phyloP scores from a whole-genome alignment of 1,140 invertebrate genomes.

The Neodiprion virginianus region DNA sequence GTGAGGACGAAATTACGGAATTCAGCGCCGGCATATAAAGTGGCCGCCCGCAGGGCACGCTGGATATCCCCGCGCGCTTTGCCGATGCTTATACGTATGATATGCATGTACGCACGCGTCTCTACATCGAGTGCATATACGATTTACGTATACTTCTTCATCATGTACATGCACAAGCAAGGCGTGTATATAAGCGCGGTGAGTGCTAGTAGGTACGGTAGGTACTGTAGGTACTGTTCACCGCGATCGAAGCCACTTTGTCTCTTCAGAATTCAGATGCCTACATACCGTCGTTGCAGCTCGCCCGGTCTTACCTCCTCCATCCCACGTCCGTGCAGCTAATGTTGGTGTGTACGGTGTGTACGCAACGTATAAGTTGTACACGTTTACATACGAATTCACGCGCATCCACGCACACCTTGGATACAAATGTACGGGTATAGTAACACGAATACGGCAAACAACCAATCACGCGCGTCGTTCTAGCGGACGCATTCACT shows the following conservation, averaged over 20 bases:
- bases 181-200: conserved; percentile 5
- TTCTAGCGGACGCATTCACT: conserved; percentile 5
- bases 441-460: not conserved
- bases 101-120: too few species aligned
- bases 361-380: too few species aligned
- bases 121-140: too few species aligned
- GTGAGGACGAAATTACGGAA: not conserved
- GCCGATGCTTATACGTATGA: too few species aligned
- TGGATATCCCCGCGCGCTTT: too few species aligned
- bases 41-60: not conserved
- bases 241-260: conserved; percentile 28
- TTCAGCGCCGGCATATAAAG: not conserved
- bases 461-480: not conserved
- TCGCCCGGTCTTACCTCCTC: conserved; percentile 18
- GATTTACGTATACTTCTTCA: too few species aligned
- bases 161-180: too few species aligned
- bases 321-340: conserved; percentile 22
- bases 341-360: too few species aligned
- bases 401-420: not conserved
- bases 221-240: conserved; percentile 12
- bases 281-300: conserved; percentile 22
- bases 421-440: not conserved
- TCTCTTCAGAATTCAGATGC: conserved; percentile 33
- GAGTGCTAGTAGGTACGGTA: conserved; percentile 16
- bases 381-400: too few species aligned